Evolutionary conservation across 2,888 invertebrate genomes (phyloP).

Genomic region (Coenonympha arcania): DNA sequence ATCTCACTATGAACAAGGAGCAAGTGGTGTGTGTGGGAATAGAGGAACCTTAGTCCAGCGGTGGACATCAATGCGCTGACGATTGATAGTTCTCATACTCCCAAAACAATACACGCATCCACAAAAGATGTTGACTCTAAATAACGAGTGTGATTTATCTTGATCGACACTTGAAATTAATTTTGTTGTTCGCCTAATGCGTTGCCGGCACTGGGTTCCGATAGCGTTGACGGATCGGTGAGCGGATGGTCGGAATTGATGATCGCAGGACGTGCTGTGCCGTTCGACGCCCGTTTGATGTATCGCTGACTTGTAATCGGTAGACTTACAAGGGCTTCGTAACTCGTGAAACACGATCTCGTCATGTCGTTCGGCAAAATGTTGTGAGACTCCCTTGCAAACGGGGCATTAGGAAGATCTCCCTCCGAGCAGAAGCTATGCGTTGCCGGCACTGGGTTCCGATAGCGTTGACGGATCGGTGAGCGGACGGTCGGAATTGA

Average conservation of each 20-base stretch:
- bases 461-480: constrained; percentile 68
- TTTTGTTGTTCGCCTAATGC: constrained; percentile 55
- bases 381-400: neutral
- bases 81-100: too few relatives aligned
- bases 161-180: constrained; percentile 40
- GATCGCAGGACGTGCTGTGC: constrained; percentile 61
- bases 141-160: constrained; percentile 8
- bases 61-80: too few relatives aligned
- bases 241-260: constrained; percentile 59
- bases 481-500: constrained; percentile 57
- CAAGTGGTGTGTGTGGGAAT: too few relatives aligned
- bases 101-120: too few relatives aligned
- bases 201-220: constrained; percentile 43
- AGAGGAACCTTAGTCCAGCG: too few relatives aligned
- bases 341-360: neutral
- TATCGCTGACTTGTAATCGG: constrained; percentile 69
- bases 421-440: too few relatives aligned
- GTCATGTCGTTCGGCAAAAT: constrained; percentile 30
- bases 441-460: constrained; percentile 40
- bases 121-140: neutral
- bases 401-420: too few relatives aligned
- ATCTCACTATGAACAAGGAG: too few relatives aligned
- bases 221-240: constrained; percentile 67
- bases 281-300: constrained; percentile 54
- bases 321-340: constrained; percentile 60